Base-by-base conservation (phyloP, 2,113 vertebrate species). In the Sprattus sprattus region DNA sequence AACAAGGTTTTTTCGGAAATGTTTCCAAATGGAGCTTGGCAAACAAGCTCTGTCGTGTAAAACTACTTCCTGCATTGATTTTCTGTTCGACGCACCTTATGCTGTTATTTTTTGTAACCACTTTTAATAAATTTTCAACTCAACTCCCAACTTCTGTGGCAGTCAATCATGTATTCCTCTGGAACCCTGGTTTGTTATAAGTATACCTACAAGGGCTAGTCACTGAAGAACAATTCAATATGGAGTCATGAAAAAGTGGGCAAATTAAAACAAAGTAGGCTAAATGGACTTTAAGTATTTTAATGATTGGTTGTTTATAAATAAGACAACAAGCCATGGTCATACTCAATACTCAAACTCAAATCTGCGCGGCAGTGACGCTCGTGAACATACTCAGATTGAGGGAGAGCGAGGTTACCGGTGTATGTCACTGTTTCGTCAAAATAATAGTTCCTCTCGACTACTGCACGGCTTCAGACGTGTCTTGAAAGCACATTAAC, bases 71-170 rank as follows among this genome's bases (percentile, higher is more conserved):
- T 84, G 78, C 71, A 82, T 89, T 92, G 92, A 32, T 67, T 80
- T 88, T 86, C 57, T 60, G 85, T 86, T 86, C 86, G 84, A 86
- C 93, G 93, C 93, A 94, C 93, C 92, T 94, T 94, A 92, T 93
- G 88, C 86, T 88, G 90, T 91, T 93, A 45, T 93, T 92, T 92
- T 94, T 94, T 93, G 90, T 92, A 92, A 86, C 86, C 90, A 20
- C 91, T 89, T 93, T 88, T 90, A 91, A 94, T 94, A 95, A 93
- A 94, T 92, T 89, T 83, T 80, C 90, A 92, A 44, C 28, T 78
- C 25, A 32, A 78, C 71, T 78, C 71, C 71, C 71, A 32, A 32
- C 25, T 15, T 39, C 39, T 78, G 71, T 78, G 71, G 39, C 71
- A 78, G 54, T 60, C 54, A 60, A 60, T 60, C 5, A 78, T 78